phyloP scores from a whole-genome alignment of 2,797 vertebrate genomes.

The Phrynocephalus vlangalii region DNA sequence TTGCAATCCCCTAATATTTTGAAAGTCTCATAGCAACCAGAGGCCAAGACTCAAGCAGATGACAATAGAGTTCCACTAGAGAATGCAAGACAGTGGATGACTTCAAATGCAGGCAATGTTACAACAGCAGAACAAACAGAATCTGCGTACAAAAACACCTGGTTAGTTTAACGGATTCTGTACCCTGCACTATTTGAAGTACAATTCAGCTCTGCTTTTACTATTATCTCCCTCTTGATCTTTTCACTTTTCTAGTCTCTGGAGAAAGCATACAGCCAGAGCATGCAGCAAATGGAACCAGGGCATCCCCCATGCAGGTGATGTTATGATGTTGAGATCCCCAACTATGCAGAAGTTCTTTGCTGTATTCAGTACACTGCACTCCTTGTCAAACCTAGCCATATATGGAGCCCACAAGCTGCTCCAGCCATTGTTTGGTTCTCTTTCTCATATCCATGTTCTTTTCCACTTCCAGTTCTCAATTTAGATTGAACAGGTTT shows the following conservation, averaged over 20 bases:
- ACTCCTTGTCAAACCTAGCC: neutral
- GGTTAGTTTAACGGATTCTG: conserved; percentile 32
- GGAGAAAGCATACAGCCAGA: neutral
- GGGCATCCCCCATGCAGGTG: neutral
- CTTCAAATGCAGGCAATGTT: conserved; percentile 30
- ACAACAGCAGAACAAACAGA: conserved; percentile 29
- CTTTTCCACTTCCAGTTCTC: neutral
- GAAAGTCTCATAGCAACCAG: conserved; percentile 72
- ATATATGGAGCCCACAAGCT: neutral
- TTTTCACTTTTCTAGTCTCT: neutral
- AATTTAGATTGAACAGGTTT: neutral
- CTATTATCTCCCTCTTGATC: neutral
- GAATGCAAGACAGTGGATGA: conserved; percentile 28
- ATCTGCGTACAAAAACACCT: neutral
- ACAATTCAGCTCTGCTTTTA: neutral
- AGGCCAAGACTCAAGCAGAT: conserved; percentile 45
- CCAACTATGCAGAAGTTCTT: neutral
- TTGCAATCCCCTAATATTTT: conserved; percentile 76
- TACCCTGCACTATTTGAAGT: neutral
- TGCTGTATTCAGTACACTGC: neutral
- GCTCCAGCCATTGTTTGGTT: neutral
- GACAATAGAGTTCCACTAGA: conserved; percentile 56
- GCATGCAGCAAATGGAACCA: too few relatives aligned
- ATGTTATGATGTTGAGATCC: neutral
- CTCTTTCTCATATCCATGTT: neutral